Evolutionary conservation across 2,888 invertebrate species (phyloP).

Genomic region (Blomia tropicalis): DNA sequence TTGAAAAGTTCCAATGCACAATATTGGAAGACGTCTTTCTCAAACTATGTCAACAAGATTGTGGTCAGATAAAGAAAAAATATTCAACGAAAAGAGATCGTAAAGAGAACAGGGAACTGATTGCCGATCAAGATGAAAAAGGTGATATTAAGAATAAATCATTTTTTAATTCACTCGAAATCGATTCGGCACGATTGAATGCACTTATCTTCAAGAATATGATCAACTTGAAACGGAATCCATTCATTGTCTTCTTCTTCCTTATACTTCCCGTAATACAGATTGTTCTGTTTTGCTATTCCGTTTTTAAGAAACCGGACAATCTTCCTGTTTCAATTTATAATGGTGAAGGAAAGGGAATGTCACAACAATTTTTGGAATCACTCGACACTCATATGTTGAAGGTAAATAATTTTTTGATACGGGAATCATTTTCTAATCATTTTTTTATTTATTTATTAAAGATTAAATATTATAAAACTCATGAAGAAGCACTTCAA

Average conservation of each 20-base stretch:
- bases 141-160: background rate
- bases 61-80: slow-evolving; percentile 18
- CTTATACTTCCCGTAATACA: slow-evolving; percentile 18
- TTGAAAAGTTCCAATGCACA: slow-evolving; percentile 36
- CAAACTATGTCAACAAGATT: slow-evolving; percentile 45
- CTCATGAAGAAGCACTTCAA: background rate
- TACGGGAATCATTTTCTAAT: no score
- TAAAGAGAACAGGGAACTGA: background rate
- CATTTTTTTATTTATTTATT: background rate
- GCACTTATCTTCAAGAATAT: slow-evolving; percentile 18
- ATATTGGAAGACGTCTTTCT: slow-evolving; percentile 79
- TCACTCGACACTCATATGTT: background rate
- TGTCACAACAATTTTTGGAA: slow-evolving; percentile 14
- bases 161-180: background rate
- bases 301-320: slow-evolving; percentile 19
- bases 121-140: background rate
- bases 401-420: background rate
- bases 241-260: slow-evolving; percentile 19
- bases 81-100: slow-evolving; percentile 3
- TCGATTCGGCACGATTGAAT: slow-evolving; percentile 1
- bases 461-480: background rate
- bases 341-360: background rate
- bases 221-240: slow-evolving; percentile 18
- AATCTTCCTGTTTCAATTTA: background rate
- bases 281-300: slow-evolving; percentile 15